Conservation (phyloP, 2,888 invertebrate species). For the Brassicogethes aeneus region DNA sequence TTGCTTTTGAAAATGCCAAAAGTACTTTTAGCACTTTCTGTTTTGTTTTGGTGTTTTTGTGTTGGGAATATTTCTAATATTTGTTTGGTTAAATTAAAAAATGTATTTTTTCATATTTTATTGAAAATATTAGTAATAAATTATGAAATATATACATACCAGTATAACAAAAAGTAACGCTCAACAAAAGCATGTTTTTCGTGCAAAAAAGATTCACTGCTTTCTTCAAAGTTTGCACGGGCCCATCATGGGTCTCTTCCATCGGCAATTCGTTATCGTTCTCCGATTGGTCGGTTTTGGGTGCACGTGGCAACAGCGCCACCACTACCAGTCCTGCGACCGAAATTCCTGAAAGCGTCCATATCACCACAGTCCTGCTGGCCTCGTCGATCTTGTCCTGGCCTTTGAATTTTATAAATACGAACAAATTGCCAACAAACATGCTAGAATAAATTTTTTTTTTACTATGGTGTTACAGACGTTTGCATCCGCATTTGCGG, state of each 20-base stretch:
- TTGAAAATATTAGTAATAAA: too few species aligned
- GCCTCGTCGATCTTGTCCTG: conserved; percentile 60
- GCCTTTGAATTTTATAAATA: conserved; percentile 83
- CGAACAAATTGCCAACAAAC: conserved; percentile 92
- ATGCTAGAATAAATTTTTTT: conserved; percentile 77
- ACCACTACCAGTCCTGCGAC: conserved; percentile 63
- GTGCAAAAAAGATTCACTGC: conserved; percentile 72
- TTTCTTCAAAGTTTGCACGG: conserved; percentile 61
- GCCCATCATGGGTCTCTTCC: conserved; percentile 39
- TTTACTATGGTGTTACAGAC: too few species aligned
- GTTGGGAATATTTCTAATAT: too few species aligned
- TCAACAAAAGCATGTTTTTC: conserved; percentile 74
- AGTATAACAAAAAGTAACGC: conserved; percentile 83
- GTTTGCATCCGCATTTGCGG: too few species aligned
- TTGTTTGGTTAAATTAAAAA: too few species aligned
- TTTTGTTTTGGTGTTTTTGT: too few species aligned
- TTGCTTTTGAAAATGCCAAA: too few species aligned
- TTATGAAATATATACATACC: conserved; percentile 57
- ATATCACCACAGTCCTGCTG: conserved; percentile 72
- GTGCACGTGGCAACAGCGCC: conserved; percentile 50
- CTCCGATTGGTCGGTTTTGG: conserved; percentile 32
- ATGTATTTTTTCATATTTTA: too few species aligned
- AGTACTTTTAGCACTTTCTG: too few species aligned
- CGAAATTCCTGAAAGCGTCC: conserved; percentile 65
- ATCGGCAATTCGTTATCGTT: conserved; percentile 36